Conservation (phyloP, 2,113 vertebrate genomes). For the Catharus fuscescens region DNA sequence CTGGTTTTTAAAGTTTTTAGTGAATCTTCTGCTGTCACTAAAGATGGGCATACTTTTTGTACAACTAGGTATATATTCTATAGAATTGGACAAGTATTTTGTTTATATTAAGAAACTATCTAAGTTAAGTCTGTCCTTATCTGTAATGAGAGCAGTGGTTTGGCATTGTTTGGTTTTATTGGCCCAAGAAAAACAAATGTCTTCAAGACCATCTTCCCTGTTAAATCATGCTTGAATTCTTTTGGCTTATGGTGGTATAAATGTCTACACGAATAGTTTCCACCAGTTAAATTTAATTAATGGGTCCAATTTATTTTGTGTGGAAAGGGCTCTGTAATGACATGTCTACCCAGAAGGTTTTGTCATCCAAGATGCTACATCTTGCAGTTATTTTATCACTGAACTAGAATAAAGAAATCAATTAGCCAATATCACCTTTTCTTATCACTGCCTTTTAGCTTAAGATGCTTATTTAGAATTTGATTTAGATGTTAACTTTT, state of each 20-base stretch:
- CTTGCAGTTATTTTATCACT: background rate
- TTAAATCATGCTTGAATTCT: background rate
- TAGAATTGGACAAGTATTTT: background rate
- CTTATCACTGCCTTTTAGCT: background rate
- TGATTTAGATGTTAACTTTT: constrained; percentile 18
- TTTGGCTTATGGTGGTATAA: background rate
- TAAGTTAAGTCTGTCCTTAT: background rate
- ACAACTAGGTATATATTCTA: background rate
- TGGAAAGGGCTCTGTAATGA: background rate
- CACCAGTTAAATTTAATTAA: background rate
- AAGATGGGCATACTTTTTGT: background rate
- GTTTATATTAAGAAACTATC: background rate
- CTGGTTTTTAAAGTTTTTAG: background rate
- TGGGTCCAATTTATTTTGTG: background rate
- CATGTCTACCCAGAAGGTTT: background rate
- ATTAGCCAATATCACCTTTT: background rate
- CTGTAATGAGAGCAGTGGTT: background rate
- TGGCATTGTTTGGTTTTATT: background rate
- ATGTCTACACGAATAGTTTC: background rate
- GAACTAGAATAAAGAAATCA: background rate
- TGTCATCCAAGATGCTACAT: background rate
- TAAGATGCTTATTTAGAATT: background rate
- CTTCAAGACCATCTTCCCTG: background rate
- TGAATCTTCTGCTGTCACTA: background rate
- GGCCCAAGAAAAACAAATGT: background rate